These are phyloP conservation scores for Cetonia aurata DNA, from an alignment of 2,888 invertebrate species.

Conservation along the genomic window DNA sequence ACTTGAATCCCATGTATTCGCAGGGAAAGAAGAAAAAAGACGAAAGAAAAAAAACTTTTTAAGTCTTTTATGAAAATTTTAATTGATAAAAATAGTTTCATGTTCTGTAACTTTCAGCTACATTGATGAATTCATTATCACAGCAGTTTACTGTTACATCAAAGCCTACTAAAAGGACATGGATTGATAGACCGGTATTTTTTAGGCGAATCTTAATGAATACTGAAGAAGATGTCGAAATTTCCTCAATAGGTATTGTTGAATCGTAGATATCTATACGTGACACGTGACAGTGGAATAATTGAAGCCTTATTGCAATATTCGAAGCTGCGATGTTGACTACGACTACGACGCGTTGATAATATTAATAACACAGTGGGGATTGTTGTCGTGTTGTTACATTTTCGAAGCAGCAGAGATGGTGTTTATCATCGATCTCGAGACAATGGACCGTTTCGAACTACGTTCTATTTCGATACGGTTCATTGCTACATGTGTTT, in stretches of 20 bases:
- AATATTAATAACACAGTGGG: conserved; percentile 16
- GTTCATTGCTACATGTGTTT: conserved; percentile 40
- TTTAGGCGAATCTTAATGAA: conserved; percentile 8
- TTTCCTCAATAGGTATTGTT: conserved; percentile 4
- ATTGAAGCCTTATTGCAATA: conserved; percentile 22
- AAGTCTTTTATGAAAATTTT: too few species aligned
- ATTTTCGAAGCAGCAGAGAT: conserved; percentile 34
- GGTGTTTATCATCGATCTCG: conserved; percentile 33
- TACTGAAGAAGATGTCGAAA: conserved; percentile 18
- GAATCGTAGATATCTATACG: conserved; percentile 5
- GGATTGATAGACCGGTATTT: conserved; percentile 8
- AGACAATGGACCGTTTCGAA: conserved; percentile 37
- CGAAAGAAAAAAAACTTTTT: too few species aligned
- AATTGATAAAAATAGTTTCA: too few species aligned
- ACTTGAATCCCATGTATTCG: too few species aligned
- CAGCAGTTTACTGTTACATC: too few species aligned
- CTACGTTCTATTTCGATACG: conserved; percentile 32
- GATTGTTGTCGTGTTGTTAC: conserved; percentile 26
- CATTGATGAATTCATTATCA: too few species aligned
- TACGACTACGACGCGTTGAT: not conserved
- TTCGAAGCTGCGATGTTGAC: conserved; percentile 14
- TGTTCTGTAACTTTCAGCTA: too few species aligned
- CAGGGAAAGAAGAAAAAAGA: too few species aligned
- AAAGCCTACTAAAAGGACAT: not conserved
- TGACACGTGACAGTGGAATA: conserved; percentile 9